Evolutionary conservation across 2,888 invertebrate genomes (phyloP).

Genomic region (Tipula confusa): DNA sequence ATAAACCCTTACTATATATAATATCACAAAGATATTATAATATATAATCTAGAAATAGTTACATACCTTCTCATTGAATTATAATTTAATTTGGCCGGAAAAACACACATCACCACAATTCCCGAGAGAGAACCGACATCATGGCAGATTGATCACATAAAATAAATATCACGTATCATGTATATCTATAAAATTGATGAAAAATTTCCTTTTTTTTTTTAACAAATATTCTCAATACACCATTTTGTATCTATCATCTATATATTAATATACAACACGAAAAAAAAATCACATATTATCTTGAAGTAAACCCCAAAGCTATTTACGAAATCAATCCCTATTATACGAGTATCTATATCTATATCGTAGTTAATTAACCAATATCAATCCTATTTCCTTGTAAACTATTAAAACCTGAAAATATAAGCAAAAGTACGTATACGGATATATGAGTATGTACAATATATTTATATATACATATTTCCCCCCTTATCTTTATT

Average conservation of each 20-base stretch:
- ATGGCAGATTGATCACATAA: conserved; percentile 3
- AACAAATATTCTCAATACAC: conserved; percentile 21
- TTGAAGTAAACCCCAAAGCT: background rate
- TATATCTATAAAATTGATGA: background rate
- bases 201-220: background rate
- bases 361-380: background rate
- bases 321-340: background rate
- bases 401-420: background rate
- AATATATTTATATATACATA: background rate
- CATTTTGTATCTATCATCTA: background rate
- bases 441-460: background rate
- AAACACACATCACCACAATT: background rate
- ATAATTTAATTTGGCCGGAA: no score
- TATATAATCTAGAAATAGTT: no score
- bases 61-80: no score
- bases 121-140: background rate
- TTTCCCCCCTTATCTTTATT: background rate
- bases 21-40: no score
- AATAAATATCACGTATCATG: background rate
- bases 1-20: no score
- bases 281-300: background rate
- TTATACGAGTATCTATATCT: background rate
- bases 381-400: background rate
- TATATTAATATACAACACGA: background rate
- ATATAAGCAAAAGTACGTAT: background rate